Base-by-base conservation (phyloP, 2,797 vertebrate genomes). In the Eulemur rubriventer region DNA sequence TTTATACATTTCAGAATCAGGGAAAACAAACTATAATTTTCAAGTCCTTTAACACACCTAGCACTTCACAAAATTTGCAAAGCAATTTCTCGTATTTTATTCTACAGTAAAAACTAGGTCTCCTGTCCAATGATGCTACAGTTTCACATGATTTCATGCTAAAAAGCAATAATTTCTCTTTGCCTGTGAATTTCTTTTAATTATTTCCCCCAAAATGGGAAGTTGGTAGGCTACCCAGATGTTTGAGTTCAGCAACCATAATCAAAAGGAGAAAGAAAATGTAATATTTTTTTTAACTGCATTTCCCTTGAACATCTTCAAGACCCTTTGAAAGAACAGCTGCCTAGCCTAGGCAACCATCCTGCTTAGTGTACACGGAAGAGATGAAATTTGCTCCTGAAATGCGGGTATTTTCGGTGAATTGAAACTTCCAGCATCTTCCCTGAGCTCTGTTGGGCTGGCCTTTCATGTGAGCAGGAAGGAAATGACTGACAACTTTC, bases 401-500 rank as follows among this genome's bases (percentile, higher is more conserved):
- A 30, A 30, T 5, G 52, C 2, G 4, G 16, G 63, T 48, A 59
- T 46, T 82, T 85, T 7, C 38, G 24, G n/a, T 57, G 97, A 50
- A 95, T 26, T 70, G 95, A 94, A 87, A 83, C 5, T 26, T 55
- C 11, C 90, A 9, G n/a, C 28, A 24, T 69, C 94, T 95, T 92
- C 65, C 84, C 94, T 1, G 6, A 92, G 96, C 80, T 97, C 96
- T 79, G 78, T 38, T 35, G 92, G 95, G 92, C 96, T 63, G 84
- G 93, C 97, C 97, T 98, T 98, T 98, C 97, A 98, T 89, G 98
- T 98, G 87, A 55, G 76, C 96, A 98, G 98, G 98, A 98, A 99
- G 98, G 99, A 98, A 99, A 98, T 94, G 98, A 97, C 97, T 98
- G 98, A 98, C 98, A 98, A 98, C 98, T 99, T 99, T 98, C 98